Evolutionary conservation across 2,113 vertebrate genomes (phyloP).

Genomic region (Aptenodytes forsteri): DNA sequence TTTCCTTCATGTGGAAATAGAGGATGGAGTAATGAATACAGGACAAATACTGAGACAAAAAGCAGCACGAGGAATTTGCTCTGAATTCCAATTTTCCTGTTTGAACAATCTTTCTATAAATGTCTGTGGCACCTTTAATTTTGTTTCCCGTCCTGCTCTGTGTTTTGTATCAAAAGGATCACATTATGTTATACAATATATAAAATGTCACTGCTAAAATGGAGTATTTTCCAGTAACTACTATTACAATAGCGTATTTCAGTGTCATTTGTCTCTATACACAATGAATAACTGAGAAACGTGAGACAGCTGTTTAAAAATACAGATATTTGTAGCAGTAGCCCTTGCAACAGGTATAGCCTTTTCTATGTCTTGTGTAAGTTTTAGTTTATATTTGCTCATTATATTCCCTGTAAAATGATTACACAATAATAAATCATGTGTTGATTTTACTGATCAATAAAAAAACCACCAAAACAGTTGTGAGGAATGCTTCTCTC

Average conservation of each 20-base stretch:
- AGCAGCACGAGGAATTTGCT: not conserved
- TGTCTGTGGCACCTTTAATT: not conserved
- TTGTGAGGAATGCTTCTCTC: not conserved
- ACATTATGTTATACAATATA: not conserved
- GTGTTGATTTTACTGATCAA: not conserved
- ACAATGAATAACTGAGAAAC: not conserved
- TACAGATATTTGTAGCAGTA: not conserved
- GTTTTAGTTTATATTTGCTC: not conserved
- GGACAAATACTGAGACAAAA: not conserved
- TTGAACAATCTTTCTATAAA: not conserved
- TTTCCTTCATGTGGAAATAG: not conserved
- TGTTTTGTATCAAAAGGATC: not conserved
- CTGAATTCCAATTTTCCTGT: not conserved
- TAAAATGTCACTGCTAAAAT: not conserved
- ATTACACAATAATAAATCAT: not conserved
- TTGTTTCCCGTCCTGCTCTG: not conserved
- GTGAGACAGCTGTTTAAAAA: not conserved
- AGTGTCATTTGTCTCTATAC: not conserved
- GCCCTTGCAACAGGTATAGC: fast-evolving
- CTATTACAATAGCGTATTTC: not conserved
- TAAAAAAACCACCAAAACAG: not conserved
- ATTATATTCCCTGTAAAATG: not conserved
- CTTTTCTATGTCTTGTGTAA: not conserved
- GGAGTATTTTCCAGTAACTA: not conserved
- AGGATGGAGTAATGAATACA: not conserved